Base-by-base conservation (phyloP, 2,888 invertebrate genomes). In the Dermolepida albohirtum region DNA sequence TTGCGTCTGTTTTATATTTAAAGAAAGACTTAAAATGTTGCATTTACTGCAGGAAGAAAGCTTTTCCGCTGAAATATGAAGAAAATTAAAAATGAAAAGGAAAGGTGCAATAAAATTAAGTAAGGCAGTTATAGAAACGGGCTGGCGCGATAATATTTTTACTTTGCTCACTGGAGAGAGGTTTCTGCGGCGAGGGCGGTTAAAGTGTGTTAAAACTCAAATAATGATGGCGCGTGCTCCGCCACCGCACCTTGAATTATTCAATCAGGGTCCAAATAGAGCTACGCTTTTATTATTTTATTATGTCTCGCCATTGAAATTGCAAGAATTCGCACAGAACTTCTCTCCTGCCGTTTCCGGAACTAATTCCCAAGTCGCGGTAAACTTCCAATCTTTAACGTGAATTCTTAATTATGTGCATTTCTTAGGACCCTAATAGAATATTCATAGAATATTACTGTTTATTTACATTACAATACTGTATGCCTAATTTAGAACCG, bases 261-360 rank as follows among this genome's bases (percentile, higher is more conserved):
- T 78, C 77, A 78, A 78, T 77, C 77, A 75, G 67, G 69, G 69
- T 72, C 74, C 71, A 74, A 75, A 74, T 73, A 73, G 74, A 73
- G 75, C 74, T 74, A 68, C 71, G 74, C 74, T 76, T 76, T 77
- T 78, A 78, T 78, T 78, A 78, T 78, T 78, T 77, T 77, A 77
- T 77, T 77, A 76, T 34, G 76, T 77, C 76, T 74, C 76, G 75
- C 74, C 75, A 74, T 77, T 77, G 71, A 74, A 75, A 75, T 74
- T 74, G 74, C 74, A 72, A 73, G 74, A 74, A 75, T 75, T 72
- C 72, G 72, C 71, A 70, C 70, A 74, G 74, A 70, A 74, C 67
- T 71, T 72, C 70, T 69, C 72, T 71, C 75, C 2, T 5, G 47
- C 47, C 17, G n/a, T 14, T 73, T 71, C 74, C 74, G 73, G 72